phyloP scores from a whole-genome alignment of 2,113 vertebrate genomes.

The Pelobates fuscus region DNA sequence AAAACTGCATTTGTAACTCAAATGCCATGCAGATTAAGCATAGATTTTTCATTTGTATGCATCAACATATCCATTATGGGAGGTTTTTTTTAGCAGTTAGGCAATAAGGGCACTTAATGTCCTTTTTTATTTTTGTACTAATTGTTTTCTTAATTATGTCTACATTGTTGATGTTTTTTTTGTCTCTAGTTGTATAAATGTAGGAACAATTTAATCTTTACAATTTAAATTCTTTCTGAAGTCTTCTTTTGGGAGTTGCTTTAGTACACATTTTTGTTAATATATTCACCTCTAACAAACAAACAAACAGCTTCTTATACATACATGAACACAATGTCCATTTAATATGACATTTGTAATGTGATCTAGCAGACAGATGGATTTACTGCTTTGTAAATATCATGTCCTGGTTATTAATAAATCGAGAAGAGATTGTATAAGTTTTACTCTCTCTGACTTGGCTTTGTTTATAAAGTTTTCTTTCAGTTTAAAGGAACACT shows the following conservation, averaged over 20 bases:
- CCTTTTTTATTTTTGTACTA: too few species aligned
- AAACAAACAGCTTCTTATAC: background rate
- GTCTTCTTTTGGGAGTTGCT: background rate
- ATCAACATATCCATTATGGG: too few species aligned
- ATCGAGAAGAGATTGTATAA: background rate
- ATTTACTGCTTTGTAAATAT: conserved; percentile 17
- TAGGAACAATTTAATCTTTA: too few species aligned
- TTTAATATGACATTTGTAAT: conserved; percentile 1
- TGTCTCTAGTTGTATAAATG: too few species aligned
- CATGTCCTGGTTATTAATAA: conserved; percentile 25
- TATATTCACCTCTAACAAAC: background rate
- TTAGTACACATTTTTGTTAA: background rate
- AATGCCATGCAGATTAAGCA: too few species aligned
- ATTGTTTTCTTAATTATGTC: too few species aligned
- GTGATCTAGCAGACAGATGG: background rate
- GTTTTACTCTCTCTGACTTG: conserved; percentile 19
- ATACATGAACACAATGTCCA: conserved; percentile 28
- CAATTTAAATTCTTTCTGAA: too few species aligned
- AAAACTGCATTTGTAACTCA: too few species aligned
- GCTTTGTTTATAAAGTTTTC: conserved; percentile 16
- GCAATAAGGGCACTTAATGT: too few species aligned
- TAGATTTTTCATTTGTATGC: too few species aligned
- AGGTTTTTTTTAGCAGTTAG: too few species aligned
- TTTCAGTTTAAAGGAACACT: conserved; percentile 27
- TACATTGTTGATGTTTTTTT: too few species aligned